Evolutionary conservation across 2,888 invertebrate species (phyloP), one percentile per base, ranked within the genome.

Genomic region (Julus scanicus): DNA sequence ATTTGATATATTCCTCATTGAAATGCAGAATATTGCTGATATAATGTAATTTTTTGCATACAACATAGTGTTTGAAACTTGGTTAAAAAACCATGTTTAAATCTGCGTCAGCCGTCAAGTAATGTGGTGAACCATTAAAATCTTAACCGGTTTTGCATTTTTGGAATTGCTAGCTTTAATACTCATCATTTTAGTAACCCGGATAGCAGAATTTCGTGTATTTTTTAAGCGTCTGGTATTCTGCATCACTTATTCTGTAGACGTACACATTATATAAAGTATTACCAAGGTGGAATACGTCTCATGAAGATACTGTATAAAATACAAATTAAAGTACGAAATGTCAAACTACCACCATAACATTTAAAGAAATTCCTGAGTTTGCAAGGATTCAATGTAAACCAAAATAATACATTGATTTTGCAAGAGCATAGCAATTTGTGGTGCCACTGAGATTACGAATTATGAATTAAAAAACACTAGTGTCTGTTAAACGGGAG

Each of bases 141-240:
- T 80, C 20, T 29, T 15, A 80, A 80, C 80, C 37, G 80, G 80
- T 80, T 80, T 80, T 15, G 80, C 80, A 80, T 80, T 80, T 80
- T 80, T 80, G 11, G 15, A 2, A 37, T 80, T 15, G 80, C 4
- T 37, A 37, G 29, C 37, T 80, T 80, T 80, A 80, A 39, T 4
- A 8, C 29, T 37, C 37, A 37, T 15, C 80, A 80, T 80, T 80
- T 1, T 37, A 39, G 37, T 37, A 80, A 37, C 80, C 80, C 37
- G 80, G 80, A 80, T 80, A 80, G 80, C 37, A 80, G 0, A 9
- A 4, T 80, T 71, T 80, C 80, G 2, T 15, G 37, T 1, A 15
- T 80, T 80, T 80, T 80, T 80, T 80, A 80, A 80, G 80, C 37
- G 80, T 80, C 80, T 80, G 80, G 20, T 6, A 20, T 20, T 71